phyloP scores from a whole-genome alignment of 2,113 vertebrate species.

The Ailurus styani region DNA sequence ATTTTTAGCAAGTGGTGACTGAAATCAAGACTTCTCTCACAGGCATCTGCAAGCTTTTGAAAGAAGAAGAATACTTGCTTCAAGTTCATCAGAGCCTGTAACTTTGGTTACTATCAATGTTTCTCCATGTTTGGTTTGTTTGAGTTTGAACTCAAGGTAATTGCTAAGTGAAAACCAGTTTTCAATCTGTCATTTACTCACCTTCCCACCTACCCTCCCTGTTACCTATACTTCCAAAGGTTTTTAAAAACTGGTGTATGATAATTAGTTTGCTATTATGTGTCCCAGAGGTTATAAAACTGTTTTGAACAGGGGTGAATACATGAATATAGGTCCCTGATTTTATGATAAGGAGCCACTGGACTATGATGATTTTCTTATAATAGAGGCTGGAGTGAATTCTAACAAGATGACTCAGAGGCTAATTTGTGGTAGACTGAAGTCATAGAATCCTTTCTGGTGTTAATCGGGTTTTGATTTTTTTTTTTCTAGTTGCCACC shows the following conservation, averaged over 20 bases:
- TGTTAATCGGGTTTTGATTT: background rate
- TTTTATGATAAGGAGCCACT: background rate
- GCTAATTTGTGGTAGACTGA: background rate
- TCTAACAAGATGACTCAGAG: background rate
- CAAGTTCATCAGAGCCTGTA: background rate
- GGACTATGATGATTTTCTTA: background rate
- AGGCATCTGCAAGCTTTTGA: background rate
- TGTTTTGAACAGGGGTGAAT: background rate
- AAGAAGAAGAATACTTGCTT: background rate
- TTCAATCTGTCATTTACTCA: background rate
- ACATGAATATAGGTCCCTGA: background rate
- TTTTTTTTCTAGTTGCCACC: background rate
- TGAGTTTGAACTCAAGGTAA: background rate
- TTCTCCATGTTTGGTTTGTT: background rate
- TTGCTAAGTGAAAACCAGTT: background rate
- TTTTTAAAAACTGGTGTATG: background rate
- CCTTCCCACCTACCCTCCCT: background rate
- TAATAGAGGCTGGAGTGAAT: background rate
- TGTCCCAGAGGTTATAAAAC: background rate
- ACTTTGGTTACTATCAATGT: background rate
- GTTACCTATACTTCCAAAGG: background rate
- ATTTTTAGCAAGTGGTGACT: slow-evolving; percentile 47
- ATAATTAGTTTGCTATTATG: background rate
- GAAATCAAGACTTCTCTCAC: background rate
- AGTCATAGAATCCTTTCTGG: background rate